phyloP scores from a whole-genome alignment of 35 echinoderm and acorn worm genomes.

The Diadema setosum region DNA sequence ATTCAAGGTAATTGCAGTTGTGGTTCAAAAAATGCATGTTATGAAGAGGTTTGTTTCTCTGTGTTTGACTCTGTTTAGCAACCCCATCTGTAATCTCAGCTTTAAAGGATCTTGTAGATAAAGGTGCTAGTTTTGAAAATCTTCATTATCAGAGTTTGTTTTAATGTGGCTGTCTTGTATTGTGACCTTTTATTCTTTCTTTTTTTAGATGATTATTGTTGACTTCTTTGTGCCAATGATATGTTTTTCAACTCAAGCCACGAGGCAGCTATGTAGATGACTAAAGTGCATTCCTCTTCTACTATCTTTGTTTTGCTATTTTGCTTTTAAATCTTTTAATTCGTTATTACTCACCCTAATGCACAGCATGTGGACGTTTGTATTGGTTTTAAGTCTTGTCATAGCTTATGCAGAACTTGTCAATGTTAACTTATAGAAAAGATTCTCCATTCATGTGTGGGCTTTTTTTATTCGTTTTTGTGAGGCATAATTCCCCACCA shows the following conservation, averaged over 20 bases:
- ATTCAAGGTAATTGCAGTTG: not conserved
- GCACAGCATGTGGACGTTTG: too few relatives aligned
- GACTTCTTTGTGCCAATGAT: not conserved
- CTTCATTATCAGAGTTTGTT: not conserved
- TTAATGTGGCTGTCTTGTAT: not conserved
- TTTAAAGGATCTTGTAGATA: not conserved
- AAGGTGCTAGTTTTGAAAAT: slow-evolving; percentile 5
- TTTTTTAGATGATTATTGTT: too few relatives aligned
- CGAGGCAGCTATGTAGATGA: not conserved
- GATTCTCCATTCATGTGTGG: too few relatives aligned
- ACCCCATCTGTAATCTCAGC: not conserved
- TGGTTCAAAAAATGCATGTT: slow-evolving; percentile 1
- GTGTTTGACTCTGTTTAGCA: slow-evolving; percentile 2
- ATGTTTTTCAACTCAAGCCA: not conserved
- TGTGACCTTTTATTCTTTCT: not conserved
- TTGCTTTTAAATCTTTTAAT: too few relatives aligned
- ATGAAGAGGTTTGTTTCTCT: slow-evolving; percentile 8
- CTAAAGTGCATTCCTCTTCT: not conserved
- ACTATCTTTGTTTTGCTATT: not conserved
- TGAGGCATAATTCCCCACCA: too few relatives aligned
- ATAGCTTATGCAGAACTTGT: too few relatives aligned
- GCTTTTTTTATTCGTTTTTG: too few relatives aligned
- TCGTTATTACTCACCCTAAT: too few relatives aligned
- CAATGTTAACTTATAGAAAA: too few relatives aligned
- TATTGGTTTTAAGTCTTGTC: too few relatives aligned